These are phyloP conservation scores for Pseudochaenichthys georgianus DNA, from an alignment of 2,797 vertebrate species.

Conservation along the genomic window DNA sequence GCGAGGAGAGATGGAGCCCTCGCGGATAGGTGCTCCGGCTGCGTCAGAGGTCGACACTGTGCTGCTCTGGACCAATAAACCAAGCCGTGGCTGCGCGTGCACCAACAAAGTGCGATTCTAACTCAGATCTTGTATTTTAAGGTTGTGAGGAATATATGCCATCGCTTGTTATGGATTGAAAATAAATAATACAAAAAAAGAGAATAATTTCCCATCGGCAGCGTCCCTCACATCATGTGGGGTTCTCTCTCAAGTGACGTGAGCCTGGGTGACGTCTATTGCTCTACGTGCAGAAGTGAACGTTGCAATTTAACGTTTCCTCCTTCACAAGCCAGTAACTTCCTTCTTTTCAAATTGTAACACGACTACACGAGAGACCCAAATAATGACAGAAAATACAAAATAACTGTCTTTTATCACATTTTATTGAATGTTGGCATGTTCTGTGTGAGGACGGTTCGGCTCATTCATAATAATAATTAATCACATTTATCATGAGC, in stretches of 20 bases:
- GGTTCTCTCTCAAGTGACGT: background rate
- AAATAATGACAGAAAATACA: rapidly evolving
- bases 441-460: background rate
- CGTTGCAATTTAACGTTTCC: conserved; percentile 52
- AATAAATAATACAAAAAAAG: background rate
- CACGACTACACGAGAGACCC: background rate
- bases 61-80: conserved; percentile 72
- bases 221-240: background rate
- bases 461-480: background rate
- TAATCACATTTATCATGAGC: too few species aligned
- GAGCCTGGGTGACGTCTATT: background rate
- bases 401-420: too few species aligned
- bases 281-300: conserved; percentile 72
- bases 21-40: conserved; percentile 60
- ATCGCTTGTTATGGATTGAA: background rate
- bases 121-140: conserved; percentile 2
- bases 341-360: background rate
- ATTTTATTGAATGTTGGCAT: background rate
- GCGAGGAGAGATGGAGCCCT: conserved; percentile 38
- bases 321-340: conserved; percentile 6
- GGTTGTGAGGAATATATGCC: background rate
- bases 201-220: rapidly evolving
- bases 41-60: conserved; percentile 71
- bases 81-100: conserved; percentile 13
- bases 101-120: conserved; percentile 2